Base-by-base conservation (phyloP, 2,888 invertebrate species). In the Pilophorus perplexus region DNA sequence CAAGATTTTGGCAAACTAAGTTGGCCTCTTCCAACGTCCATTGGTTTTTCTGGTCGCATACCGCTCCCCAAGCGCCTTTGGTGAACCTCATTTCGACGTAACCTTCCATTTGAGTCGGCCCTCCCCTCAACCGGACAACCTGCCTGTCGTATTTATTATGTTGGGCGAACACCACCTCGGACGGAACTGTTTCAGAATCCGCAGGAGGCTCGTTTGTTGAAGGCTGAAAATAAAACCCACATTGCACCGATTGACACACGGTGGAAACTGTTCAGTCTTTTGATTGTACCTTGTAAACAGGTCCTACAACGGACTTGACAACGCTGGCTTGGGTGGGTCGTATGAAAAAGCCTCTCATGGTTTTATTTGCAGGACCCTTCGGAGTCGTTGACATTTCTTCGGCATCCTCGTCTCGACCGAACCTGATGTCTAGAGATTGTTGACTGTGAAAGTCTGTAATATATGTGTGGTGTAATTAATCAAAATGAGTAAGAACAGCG, bases 1-100 rank as follows among this genome's bases (percentile, higher is more conserved):
- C 80, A 1, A 82, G 75, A 70, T 81, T 80, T 67, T 74, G 75
- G 74, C 83, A 83, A 10, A 81, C 77, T 16, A 82, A 75, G 60
- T 77, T 74, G 12, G 82, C 82, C 74, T 81, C 81, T 22, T 76
- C 75, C 10, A 80, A 74, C 50, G 76, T 78, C 81, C 82, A 82
- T 57, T 74, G 73, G 28, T 77, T 77, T 59, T 72, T 76, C 55
- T 74, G 71, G 70, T 82, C 81, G 70, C 82, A 82, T 23, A 82
- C 78, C 3, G 78, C 73, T 3, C 81, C 81, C 81, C 82, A 82
- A 1, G 77, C 77, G 18, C 76, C 75, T 22, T 69, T 69, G 1
- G 77, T 77, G 27, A 70, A 59, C 71, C 78, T 77, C 59, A 79
- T 76, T 72, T 80, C 79, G 1, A 80, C 74, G 66, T 79, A 80